Evolutionary conservation across 1,140 invertebrate species (phyloP).

Genomic region (Bicyclus anynana): DNA sequence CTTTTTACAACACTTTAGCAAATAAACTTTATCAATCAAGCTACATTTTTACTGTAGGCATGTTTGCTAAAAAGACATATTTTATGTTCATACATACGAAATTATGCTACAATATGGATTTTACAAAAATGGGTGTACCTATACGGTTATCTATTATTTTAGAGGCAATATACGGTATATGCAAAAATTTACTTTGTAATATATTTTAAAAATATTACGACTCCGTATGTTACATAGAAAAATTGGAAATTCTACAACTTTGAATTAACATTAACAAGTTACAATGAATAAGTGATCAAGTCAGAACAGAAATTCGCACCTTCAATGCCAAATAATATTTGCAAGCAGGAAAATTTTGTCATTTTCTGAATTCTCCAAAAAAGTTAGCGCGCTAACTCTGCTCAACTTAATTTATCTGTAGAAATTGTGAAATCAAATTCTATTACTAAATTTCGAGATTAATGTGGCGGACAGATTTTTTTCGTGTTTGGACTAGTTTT

Average conservation of each 20-base stretch:
- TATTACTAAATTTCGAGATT: too few relatives aligned
- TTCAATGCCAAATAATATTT: neutral
- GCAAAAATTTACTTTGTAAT: neutral
- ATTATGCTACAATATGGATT: too few relatives aligned
- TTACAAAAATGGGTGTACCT: too few relatives aligned
- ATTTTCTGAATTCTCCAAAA: too few relatives aligned
- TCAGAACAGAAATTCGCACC: neutral
- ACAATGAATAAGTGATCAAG: neutral
- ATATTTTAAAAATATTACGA: neutral
- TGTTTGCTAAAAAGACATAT: neutral
- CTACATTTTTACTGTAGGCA: neutral
- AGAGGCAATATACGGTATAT: neutral
- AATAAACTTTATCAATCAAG: neutral
- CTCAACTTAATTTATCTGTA: too few relatives aligned
- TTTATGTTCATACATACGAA: neutral
- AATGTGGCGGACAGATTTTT: too few relatives aligned
- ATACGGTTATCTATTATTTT: neutral
- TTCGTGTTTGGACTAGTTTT: too few relatives aligned
- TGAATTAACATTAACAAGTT: neutral
- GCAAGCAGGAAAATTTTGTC: too few relatives aligned
- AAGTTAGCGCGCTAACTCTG: too few relatives aligned
- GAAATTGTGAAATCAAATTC: too few relatives aligned
- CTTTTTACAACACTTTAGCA: slow-evolving; percentile 7
- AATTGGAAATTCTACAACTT: neutral
- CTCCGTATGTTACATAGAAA: neutral